These are phyloP conservation scores for Mastomys natalensis DNA, from an alignment of 2,113 vertebrate species.

Conservation along the genomic window DNA sequence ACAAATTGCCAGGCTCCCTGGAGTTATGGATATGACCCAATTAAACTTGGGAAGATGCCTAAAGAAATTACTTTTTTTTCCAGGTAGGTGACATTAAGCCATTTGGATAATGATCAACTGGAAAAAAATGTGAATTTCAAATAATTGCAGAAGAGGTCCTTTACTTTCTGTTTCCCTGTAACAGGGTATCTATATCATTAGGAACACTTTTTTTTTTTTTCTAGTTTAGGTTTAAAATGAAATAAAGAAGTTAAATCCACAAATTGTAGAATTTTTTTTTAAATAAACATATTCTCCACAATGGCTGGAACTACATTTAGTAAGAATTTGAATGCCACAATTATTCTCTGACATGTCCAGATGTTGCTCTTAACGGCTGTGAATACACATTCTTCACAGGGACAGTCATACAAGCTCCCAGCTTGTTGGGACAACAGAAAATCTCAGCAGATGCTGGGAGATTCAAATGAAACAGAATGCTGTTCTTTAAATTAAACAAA, in stretches of 20 bases:
- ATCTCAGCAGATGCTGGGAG: not conserved
- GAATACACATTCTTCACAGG: not conserved
- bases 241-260: not conserved
- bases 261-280: not conserved
- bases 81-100: not conserved
- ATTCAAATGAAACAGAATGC: not conserved
- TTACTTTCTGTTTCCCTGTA: not conserved
- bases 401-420: not conserved
- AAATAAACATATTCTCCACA: not conserved
- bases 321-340: not conserved
- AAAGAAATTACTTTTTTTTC: constrained; percentile 30
- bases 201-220: not conserved
- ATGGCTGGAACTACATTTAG: not conserved
- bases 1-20: not conserved
- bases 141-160: not conserved
- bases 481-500: constrained; percentile 37
- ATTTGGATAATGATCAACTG: constrained; percentile 44
- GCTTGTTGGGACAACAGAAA: not conserved
- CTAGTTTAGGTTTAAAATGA: not conserved
- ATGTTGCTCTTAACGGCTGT: not conserved
- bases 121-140: not conserved
- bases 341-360: not conserved
- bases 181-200: not conserved
- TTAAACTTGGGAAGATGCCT: constrained; percentile 34
- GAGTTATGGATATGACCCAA: constrained; percentile 26